phyloP scores from a whole-genome alignment of 2,888 invertebrate species.

The Agrotis clavis region DNA sequence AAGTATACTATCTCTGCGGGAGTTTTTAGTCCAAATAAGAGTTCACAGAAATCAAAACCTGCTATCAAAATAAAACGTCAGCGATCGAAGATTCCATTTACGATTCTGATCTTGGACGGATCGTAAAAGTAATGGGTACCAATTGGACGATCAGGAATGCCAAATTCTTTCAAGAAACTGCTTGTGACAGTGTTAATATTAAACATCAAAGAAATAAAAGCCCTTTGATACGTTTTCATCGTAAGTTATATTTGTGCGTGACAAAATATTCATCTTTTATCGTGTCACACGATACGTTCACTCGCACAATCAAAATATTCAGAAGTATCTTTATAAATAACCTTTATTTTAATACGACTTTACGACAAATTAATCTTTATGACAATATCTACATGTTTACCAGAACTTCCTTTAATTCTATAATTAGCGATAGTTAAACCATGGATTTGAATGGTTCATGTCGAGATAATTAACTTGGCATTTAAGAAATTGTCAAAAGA shows the following conservation, averaged over 20 bases:
- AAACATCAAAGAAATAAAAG: slow-evolving; percentile 51
- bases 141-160: slow-evolving; percentile 62
- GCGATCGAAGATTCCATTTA: slow-evolving; percentile 63
- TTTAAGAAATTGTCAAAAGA: neutral
- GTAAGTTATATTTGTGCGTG: slow-evolving; percentile 42
- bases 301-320: slow-evolving; percentile 33
- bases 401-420: neutral
- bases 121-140: slow-evolving; percentile 65
- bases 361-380: slow-evolving; percentile 2
- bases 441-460: neutral
- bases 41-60: slow-evolving; percentile 64
- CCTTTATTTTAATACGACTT: slow-evolving; percentile 7
- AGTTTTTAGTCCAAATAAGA: slow-evolving; percentile 53
- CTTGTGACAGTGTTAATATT: slow-evolving; percentile 55
- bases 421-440: neutral
- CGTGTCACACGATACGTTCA: slow-evolving; percentile 18
- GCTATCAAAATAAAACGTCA: slow-evolving; percentile 63
- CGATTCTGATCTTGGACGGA: slow-evolving; percentile 60
- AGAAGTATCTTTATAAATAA: slow-evolving; percentile 2
- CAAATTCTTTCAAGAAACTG: slow-evolving; percentile 56
- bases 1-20: slow-evolving; percentile 57
- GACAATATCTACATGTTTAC: neutral
- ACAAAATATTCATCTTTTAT: slow-evolving; percentile 45
- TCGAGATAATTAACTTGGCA: neutral
- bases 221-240: slow-evolving; percentile 45